Evolutionary conservation across 2,797 vertebrate species (phyloP), one percentile per base, ranked within the genome.

Genomic region (Urocyon cinereoargenteus): DNA sequence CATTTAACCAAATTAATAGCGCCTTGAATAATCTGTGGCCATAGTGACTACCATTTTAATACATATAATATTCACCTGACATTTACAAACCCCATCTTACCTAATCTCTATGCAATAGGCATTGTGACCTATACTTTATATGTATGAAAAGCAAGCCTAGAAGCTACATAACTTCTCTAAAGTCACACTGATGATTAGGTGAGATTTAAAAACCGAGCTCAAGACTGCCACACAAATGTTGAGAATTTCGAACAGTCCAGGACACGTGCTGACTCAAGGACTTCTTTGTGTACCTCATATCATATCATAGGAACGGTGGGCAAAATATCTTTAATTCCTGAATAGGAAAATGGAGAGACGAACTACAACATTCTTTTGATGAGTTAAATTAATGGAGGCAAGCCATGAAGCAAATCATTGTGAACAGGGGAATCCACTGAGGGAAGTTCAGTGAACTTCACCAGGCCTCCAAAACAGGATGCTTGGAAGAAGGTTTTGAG

Each of bases 391-490:
- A 96, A 86, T 94, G 59, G 77, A 97, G 34, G 72, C 11, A 96
- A 73, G 94, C 66, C 81, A 57, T 57, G 82, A 95, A 88, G 85
- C 85, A 94, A 78, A 59, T 92, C 79, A 94, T 92, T 95, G 92
- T 34, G 59, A 68, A 82, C 31, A 81, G 68, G 81, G 62, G 94
- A 94, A 81, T 82, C 31, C 24, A 53, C 0, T 0, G 40, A n/a
- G 26, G 59, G 8, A 34, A 72, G 49, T 36, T 24, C 9, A 10
- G 75, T 24, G 61, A 13, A n/a, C 49, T 75, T 91, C 86, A 93
- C 92, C 22, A 22, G 11, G 22, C 19, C 49, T 87, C 40, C 40
- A 72, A 70, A 87, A 64, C 5, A 66, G 11, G 18, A 9, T 72
- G 40, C 66, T 57, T 81, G 70, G 59, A 91, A 81, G 49, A 72